Percentiles rank a stretch among this genome's conserved stretches.
phyloP scores from a whole-genome alignment of 2,797 vertebrate genomes.

The Pseudochaenichthys georgianus region DNA sequence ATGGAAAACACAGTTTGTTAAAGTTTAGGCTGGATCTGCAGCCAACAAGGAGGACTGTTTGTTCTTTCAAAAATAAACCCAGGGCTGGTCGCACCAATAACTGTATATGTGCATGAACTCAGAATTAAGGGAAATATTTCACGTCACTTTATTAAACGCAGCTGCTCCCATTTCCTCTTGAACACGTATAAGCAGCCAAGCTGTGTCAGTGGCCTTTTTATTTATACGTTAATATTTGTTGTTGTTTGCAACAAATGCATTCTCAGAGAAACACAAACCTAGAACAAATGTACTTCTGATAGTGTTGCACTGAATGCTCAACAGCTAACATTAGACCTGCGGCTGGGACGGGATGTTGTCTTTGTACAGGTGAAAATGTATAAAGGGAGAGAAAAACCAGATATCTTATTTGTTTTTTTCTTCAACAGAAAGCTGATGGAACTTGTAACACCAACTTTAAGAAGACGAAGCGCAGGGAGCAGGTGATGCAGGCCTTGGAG shows the following conservation, averaged over 20 bases:
- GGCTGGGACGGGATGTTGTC: not conserved
- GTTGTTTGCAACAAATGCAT: not conserved
- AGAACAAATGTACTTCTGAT: not conserved
- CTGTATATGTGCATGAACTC: constrained; percentile 46
- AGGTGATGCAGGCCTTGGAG: constrained; percentile 84
- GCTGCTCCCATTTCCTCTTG: constrained; percentile 19
- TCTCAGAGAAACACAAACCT: not conserved
- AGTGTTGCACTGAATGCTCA: not conserved
- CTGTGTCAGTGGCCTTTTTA: not conserved
- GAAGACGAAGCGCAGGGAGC: constrained; percentile 84
- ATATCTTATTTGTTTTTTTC: not conserved
- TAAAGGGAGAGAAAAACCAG: not conserved
- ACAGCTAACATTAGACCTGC: not conserved
- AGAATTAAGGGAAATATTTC: constrained; percentile 14
- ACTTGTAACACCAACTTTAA: constrained; percentile 89
- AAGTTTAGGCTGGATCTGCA: constrained; percentile 16
- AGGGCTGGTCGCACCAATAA: constrained; percentile 6
- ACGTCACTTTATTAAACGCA: constrained; percentile 12
- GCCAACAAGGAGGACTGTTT: constrained; percentile 34
- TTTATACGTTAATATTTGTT: not conserved
- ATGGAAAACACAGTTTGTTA: not conserved
- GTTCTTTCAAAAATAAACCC: constrained; percentile 40
- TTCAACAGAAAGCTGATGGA: constrained; percentile 84
- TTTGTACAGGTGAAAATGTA: too few relatives aligned
- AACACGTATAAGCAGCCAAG: constrained; percentile 6